phyloP scores from a whole-genome alignment of 1,140 invertebrate species.

The Colletes latitarsis region DNA sequence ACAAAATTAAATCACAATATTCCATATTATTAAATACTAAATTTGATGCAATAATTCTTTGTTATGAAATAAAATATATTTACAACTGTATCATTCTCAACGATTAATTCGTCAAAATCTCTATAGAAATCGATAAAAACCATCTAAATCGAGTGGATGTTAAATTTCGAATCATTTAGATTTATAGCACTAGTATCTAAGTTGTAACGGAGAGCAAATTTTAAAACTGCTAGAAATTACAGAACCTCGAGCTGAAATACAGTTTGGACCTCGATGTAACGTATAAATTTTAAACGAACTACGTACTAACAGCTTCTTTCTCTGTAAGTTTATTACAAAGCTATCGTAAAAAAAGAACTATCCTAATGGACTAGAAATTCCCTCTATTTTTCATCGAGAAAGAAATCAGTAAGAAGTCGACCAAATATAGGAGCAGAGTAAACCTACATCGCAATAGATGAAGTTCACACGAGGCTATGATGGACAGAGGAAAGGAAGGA shows the following conservation, averaged over 20 bases:
- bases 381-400: background rate
- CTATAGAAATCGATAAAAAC: no score
- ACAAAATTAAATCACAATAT: no score
- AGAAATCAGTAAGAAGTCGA: background rate
- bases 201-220: no score
- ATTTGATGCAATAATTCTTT: no score
- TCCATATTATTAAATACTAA: no score
- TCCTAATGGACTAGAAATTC: no score
- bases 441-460: background rate
- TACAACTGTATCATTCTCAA: no score
- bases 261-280: background rate
- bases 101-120: no score
- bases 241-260: constrained; percentile 4
- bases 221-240: background rate
- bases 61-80: no score
- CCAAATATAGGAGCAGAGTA: background rate
- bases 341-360: background rate
- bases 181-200: no score
- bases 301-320: background rate
- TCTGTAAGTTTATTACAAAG: background rate
- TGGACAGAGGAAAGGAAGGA: constrained; percentile 21
- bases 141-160: no score
- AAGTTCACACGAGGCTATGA: constrained; percentile 12
- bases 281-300: background rate
- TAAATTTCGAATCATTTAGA: no score